Evolutionary conservation across 2,797 vertebrate genomes (phyloP).

Genomic region (Emydoidea blandingii): DNA sequence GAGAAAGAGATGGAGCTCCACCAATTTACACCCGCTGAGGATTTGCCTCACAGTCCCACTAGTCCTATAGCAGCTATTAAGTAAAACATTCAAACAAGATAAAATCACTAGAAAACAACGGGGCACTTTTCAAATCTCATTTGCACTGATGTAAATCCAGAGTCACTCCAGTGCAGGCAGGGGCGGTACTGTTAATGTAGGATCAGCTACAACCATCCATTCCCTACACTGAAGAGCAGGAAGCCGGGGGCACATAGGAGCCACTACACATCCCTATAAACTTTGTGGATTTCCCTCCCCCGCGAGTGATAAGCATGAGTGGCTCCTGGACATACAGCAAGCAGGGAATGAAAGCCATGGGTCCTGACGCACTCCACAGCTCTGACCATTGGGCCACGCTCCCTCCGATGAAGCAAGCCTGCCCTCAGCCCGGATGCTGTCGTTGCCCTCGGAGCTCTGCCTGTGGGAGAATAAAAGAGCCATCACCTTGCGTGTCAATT

Average conservation of each 20-base stretch:
- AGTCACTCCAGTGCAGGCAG: neutral
- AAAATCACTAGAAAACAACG: neutral
- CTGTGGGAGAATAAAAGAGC: neutral
- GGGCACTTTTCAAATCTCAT: neutral
- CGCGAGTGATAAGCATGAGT: fast-evolving
- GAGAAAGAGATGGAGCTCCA: neutral
- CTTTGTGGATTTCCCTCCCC: neutral
- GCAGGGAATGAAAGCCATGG: neutral
- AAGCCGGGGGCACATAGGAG: neutral
- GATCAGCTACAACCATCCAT: neutral
- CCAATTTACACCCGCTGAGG: too few relatives aligned
- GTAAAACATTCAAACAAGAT: neutral
- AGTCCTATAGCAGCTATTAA: neutral
- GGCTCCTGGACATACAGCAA: neutral
- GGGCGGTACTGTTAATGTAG: too few relatives aligned
- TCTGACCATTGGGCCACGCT: neutral
- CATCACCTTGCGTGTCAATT: neutral
- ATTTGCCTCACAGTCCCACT: too few relatives aligned
- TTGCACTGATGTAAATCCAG: neutral
- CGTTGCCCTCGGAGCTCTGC: neutral
- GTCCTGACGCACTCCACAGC: fast-evolving
- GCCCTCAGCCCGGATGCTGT: neutral
- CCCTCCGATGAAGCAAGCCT: neutral
- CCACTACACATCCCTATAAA: neutral
- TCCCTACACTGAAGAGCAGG: neutral